Evolutionary conservation across 2,113 vertebrate species (phyloP).

Genomic region (Anguilla japonica): DNA sequence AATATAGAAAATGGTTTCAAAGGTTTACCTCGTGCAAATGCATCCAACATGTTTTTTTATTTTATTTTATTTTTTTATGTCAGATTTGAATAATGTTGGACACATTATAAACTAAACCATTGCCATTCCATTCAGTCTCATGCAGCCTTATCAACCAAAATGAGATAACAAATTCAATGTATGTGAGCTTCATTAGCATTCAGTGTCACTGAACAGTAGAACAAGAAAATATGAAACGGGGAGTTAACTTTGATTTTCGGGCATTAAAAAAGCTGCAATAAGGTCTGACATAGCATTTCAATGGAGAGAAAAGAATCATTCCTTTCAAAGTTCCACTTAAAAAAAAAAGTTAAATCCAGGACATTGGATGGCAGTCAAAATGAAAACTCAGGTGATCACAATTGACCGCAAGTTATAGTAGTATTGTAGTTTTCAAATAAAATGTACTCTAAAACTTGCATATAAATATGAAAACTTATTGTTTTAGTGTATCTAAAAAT

Average conservation of each 20-base stretch:
- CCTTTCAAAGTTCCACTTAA: too few relatives aligned
- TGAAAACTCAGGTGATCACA: background rate
- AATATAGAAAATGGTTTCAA: background rate
- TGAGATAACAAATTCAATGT: background rate
- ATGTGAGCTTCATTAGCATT: too few relatives aligned
- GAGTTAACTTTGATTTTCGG: background rate
- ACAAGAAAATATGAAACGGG: too few relatives aligned
- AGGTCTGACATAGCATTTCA: background rate
- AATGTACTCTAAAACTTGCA: background rate
- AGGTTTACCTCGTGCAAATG: background rate
- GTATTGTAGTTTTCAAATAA: background rate
- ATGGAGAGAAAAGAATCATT: background rate
- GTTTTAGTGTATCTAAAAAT: background rate
- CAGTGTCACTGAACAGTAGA: too few relatives aligned
- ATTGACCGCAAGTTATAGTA: background rate
- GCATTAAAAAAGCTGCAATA: background rate
- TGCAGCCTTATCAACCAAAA: background rate
- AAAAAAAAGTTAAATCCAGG: background rate
- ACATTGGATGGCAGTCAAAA: background rate
- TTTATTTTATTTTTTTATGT: background rate
- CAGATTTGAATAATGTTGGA: background rate
- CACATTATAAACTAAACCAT: background rate
- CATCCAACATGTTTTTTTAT: background rate
- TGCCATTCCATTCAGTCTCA: background rate
- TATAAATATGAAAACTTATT: too few relatives aligned